Percentiles rank a stretch among this genome's conserved stretches.
These are phyloP conservation scores for Odontocerum albicorne DNA, from an alignment of 2,888 invertebrate genomes.

Conservation along the genomic window DNA sequence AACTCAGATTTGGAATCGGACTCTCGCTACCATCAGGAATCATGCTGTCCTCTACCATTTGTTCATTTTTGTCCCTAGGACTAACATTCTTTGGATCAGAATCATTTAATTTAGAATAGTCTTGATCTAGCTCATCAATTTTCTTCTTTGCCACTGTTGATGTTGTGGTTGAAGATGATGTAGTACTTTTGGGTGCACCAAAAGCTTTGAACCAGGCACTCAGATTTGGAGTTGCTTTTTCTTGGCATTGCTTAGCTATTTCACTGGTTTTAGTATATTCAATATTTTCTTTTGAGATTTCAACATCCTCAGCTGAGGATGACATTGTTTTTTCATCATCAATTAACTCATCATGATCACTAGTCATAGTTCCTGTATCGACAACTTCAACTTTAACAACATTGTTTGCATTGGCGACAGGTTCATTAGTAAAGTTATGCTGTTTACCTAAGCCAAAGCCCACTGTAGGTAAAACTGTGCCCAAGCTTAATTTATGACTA, in stretches of 20 bases:
- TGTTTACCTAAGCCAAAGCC: slow-evolving; percentile 66
- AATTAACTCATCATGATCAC: slow-evolving; percentile 39
- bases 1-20: slow-evolving; percentile 45
- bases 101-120: slow-evolving; percentile 48
- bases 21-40: slow-evolving; percentile 52
- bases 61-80: slow-evolving; percentile 51
- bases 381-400: slow-evolving; percentile 41
- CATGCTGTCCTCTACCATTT: slow-evolving; percentile 46
- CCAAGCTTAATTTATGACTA: slow-evolving; percentile 81
- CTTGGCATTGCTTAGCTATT: slow-evolving; percentile 51
- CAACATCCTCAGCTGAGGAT: slow-evolving; percentile 36
- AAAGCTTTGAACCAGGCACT: slow-evolving; percentile 94
- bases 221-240: slow-evolving; percentile 79
- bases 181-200: slow-evolving; percentile 76
- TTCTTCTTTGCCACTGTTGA: slow-evolving; percentile 55
- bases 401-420: slow-evolving; percentile 27
- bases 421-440: slow-evolving; percentile 59
- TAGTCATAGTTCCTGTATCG: slow-evolving; percentile 41
- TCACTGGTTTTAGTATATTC: slow-evolving; percentile 39
- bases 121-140: slow-evolving; percentile 55
- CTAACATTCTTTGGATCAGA: slow-evolving; percentile 44
- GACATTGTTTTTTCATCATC: slow-evolving; percentile 37
- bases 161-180: slow-evolving; percentile 36
- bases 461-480: slow-evolving; percentile 78
- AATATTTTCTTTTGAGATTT: slow-evolving; percentile 43